Conservation (phyloP, 2,888 invertebrate genomes). For the Spisula subtruncata region DNA sequence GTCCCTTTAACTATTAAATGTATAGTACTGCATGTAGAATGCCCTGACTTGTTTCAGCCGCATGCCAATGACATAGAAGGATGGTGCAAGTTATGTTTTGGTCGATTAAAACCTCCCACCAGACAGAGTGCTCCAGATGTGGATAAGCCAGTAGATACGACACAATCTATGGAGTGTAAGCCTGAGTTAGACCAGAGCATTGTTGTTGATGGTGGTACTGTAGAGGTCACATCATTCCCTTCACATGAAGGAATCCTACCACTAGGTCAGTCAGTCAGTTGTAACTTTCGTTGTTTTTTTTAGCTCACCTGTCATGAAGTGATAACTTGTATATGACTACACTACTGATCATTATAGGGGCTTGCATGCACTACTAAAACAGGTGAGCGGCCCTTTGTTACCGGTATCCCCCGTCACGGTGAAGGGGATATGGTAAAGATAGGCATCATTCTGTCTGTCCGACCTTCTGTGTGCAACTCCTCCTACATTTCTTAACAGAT, state of each 20-base stretch:
- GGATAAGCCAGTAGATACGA: neutral
- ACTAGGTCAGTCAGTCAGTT: slow-evolving; percentile 62
- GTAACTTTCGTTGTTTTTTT: no score
- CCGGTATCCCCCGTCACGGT: no score
- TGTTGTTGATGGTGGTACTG: neutral
- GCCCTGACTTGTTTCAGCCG: slow-evolving; percentile 86
- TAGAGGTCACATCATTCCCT: slow-evolving; percentile 33
- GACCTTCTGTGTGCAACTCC: no score
- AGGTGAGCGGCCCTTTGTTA: no score
- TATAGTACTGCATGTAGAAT: neutral
- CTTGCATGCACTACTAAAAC: no score
- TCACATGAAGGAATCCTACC: slow-evolving; percentile 85
- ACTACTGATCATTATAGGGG: no score
- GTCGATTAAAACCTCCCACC: slow-evolving; percentile 77
- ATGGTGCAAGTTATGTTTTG: slow-evolving; percentile 89
- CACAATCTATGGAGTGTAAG: neutral
- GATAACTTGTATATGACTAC: no score
- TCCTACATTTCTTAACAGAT: no score
- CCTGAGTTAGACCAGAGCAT: neutral
- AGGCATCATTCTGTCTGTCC: no score
- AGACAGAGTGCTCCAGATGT: slow-evolving; percentile 28
- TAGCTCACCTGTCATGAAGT: no score
- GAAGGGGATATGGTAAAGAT: no score
- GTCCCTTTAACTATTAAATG: no score
- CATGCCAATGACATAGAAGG: slow-evolving; percentile 87